Evolutionary conservation across 2,888 invertebrate species (phyloP), one percentile per base, ranked within the genome.

Genomic region (Perithous albicinctus): DNA sequence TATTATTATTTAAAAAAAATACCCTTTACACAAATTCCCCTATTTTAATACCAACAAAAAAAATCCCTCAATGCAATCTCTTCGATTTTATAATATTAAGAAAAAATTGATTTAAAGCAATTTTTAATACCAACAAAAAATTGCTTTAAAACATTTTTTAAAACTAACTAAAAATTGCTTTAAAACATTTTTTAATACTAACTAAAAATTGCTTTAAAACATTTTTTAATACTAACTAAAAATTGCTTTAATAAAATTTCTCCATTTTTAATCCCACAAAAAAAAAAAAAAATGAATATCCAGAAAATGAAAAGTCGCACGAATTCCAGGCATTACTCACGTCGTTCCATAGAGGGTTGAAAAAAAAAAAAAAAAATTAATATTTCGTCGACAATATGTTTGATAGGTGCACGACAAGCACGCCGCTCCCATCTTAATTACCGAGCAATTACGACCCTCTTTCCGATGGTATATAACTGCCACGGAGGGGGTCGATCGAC

Each of bases 341-440:
- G 63, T 10, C 20, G 23, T 38, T 63, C 10, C 20, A 20, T 41
- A 63, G 18, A 18, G 56, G 41, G 18, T 59, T 59, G 29, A 70
- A 23, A 29, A 61, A 67, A 61, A 35, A 43, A 51, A 23, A 70
- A 23, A 29, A 61, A 67, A 61, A 35, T 56, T 61, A 23, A 51
- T 29, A 78, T 75, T 75, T 64, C 43, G 64, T 63, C 12, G 38
- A 32, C 18, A 32, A 29, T 29, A 29, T 56, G 64, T 56, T 64
- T 23, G 12, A 23, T 59, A 59, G 29, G 18, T 80, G 76, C 83
- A 85, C 74, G 78, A 63, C 54, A 15, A 66, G 38, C 38, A n/a
- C 32, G 87, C 81, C 87, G 78, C 88, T 78, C 85, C 88, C 86
- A 88, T 23, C 75, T 86, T 87, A 88, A 88, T 88, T 88, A 88